phyloP scores from a whole-genome alignment of 2,113 vertebrate species.

The Halichoeres trimaculatus region DNA sequence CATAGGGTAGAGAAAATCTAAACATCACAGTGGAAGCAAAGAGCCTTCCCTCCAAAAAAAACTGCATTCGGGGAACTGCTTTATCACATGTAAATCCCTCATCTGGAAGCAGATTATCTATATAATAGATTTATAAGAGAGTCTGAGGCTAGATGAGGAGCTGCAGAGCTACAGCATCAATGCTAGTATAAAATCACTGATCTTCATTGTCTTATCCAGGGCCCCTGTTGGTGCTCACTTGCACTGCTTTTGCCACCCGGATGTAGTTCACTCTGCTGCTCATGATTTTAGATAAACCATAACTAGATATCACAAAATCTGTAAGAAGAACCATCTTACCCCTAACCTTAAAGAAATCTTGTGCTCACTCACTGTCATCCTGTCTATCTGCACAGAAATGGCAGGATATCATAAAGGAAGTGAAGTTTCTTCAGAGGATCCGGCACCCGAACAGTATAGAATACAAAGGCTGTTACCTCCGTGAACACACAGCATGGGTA shows the following conservation, averaged over 20 bases:
- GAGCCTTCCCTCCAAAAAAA: too few species aligned
- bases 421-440: conserved; percentile 98
- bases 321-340: conserved; percentile 21
- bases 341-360: conserved; percentile 10
- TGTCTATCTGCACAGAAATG: conserved; percentile 88
- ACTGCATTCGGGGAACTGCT: too few species aligned
- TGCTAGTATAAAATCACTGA: background rate
- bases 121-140: too few species aligned
- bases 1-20: background rate
- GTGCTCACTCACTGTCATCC: background rate
- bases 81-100: too few species aligned
- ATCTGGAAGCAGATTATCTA: too few species aligned
- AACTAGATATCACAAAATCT: conserved; percentile 66
- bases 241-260: conserved; percentile 5
- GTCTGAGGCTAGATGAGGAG: too few species aligned
- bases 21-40: background rate
- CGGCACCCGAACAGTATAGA: conserved; percentile 99
- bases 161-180: too few species aligned
- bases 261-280: conserved; percentile 7
- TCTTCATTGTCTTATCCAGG: background rate
- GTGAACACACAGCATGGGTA: conserved; percentile 99
- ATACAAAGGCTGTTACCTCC: conserved; percentile 99
- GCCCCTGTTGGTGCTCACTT: conserved; percentile 3
- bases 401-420: conserved; percentile 99
- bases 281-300: conserved; percentile 62